Percentiles rank a stretch among this genome's conserved stretches.
phyloP scores from a whole-genome alignment of 2,797 vertebrate species.

The Pangasius krempfi region DNA sequence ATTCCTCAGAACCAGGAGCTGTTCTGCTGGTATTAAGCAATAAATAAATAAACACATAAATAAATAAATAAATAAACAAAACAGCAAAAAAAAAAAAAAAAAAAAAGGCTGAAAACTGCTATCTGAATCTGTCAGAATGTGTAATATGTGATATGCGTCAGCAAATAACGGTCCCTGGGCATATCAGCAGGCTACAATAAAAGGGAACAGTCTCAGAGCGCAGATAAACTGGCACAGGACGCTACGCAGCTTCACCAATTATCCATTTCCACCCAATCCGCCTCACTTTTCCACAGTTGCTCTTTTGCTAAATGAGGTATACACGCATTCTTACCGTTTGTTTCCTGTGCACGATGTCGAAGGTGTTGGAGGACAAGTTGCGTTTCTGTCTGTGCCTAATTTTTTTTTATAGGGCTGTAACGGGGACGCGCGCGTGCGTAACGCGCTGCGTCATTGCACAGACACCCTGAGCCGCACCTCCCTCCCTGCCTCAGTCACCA shows the following conservation, averaged over 20 bases:
- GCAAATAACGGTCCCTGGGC: background rate
- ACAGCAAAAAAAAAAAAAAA: no score
- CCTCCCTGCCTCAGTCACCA: background rate
- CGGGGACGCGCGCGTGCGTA: background rate
- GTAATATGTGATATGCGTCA: background rate
- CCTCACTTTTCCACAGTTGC: background rate
- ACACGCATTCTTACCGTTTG: constrained; percentile 23
- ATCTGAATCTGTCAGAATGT: background rate
- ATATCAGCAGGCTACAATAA: background rate
- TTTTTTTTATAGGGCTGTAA: background rate
- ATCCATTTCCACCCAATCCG: background rate
- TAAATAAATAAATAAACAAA: background rate
- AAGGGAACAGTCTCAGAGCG: background rate
- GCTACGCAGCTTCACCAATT: background rate
- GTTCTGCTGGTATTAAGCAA: background rate
- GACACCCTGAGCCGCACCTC: background rate
- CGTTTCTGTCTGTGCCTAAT: background rate
- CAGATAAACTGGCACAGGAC: no score
- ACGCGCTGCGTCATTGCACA: constrained; percentile 26
- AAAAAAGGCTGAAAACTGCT: background rate
- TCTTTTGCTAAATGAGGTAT: background rate
- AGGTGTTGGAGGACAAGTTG: background rate
- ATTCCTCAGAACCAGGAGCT: background rate
- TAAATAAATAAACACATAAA: background rate
- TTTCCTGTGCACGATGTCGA: background rate